phyloP scores from a whole-genome alignment of 2,113 vertebrate species.

The Equus quagga region DNA sequence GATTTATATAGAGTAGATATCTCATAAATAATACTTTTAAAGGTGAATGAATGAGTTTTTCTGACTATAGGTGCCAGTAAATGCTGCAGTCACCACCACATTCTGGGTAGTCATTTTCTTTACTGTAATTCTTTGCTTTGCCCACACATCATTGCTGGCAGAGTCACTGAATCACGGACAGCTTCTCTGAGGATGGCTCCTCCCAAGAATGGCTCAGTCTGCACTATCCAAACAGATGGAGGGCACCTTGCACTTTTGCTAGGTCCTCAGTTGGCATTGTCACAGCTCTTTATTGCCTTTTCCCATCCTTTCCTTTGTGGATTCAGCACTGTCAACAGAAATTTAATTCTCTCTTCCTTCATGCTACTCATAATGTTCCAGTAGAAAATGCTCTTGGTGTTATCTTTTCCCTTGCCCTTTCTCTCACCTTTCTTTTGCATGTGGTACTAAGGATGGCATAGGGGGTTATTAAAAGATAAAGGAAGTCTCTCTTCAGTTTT shows the following conservation, averaged over 20 bases:
- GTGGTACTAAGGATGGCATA: neutral
- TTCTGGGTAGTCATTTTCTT: slow-evolving; percentile 43
- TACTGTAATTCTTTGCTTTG: slow-evolving; percentile 48
- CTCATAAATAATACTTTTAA: slow-evolving; percentile 41
- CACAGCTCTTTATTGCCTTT: neutral
- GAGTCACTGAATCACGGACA: slow-evolving; percentile 61
- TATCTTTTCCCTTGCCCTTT: neutral
- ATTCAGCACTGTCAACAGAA: neutral
- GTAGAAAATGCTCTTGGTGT: neutral
- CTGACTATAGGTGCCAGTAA: slow-evolving; percentile 58
- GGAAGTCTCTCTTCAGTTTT: neutral
- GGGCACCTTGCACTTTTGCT: neutral
- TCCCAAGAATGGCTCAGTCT: neutral
- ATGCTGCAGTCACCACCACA: neutral
- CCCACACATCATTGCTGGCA: slow-evolving; percentile 41
- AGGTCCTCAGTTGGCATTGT: neutral
- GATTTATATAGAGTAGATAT: neutral
- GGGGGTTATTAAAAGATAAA: neutral
- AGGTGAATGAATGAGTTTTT: slow-evolving; percentile 45
- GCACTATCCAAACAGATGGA: neutral
- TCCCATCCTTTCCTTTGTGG: neutral
- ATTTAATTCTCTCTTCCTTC: neutral
- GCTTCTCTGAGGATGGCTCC: neutral
- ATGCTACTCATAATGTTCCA: neutral
- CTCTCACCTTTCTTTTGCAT: neutral